Evolutionary conservation across 2,888 invertebrate genomes (phyloP), one percentile per base, ranked within the genome.

Genomic region (Drosophila dives): DNA sequence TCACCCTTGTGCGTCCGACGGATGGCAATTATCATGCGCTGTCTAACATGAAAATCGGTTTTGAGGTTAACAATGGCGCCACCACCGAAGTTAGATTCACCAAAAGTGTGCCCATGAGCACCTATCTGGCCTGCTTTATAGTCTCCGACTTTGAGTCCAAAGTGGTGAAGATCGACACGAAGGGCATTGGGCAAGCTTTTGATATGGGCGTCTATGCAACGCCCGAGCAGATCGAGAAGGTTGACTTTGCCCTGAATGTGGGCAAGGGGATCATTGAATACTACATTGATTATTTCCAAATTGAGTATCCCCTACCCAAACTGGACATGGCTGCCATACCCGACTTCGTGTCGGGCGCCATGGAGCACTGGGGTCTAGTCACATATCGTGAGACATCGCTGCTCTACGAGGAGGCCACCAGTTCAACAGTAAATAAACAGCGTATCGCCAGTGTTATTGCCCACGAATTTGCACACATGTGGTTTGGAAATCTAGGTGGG

Each of bases 321-420:
- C 94, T 98, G 90, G 98, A 93, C 58, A 92, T 93, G 92, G 92
- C 90, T 11, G 93, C 93, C 11, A 93, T 93, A 65, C 93, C 93
- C 1, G 93, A 93, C 75, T 93, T 92, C 38, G 93, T 93, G 0
- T 93, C 93, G 0, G 99, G 99, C 1, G 99, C 99, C 0, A 99
- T 99, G 95, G 99, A 99, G 96, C 99, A 93, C 97, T 99, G 99
- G 99, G 95, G 95, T 6, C 94, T 99, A 58, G 97, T 99, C 17
- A 99, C 99, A 0, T 99, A 96, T 92, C 94, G 98, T 75, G 98
- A 99, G 93, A 96, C 96, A 0, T 94, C 96, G 58, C 94, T 99
- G 63, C 94, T 99, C 0, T 97, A 96, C 81, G 96, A 98, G 80
- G 92, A 94, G 10, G 92, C 93, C 0, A 95, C 95, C 3, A 97